Base-by-base conservation (phyloP, 2,113 vertebrate species). In the Morone saxatilis region DNA sequence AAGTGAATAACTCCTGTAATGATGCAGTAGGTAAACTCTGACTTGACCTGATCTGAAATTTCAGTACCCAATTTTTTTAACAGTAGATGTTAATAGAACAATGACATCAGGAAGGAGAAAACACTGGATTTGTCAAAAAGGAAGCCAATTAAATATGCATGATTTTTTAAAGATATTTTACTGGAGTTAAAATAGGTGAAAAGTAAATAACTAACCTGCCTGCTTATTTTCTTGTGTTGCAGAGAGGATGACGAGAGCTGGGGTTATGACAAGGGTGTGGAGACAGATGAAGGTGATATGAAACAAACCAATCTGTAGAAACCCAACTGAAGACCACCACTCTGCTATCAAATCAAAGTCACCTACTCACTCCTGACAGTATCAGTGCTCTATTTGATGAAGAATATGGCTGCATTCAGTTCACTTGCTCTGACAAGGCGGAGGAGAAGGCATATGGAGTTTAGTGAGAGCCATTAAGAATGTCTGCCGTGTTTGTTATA, bases 281-380 rank as follows among this genome's bases (percentile, higher is more conserved):
- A 71, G 31, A 0, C 69, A 14, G 20, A 71, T 1, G 62, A 3
- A n/a, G 60, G 0, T n/a, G 3, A 76, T 0, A 6, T 0, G 3
- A 72, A 72, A 36, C 74, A 84, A 41, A 84, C 81, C 65, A 68
- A 13, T 40, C 45, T 89, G 41, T 89, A 78, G 62, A 40, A 48
- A 20, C 20, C 19, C 38, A 47, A 8, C 31, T 14, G 16, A 47
- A 40, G 25, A 47, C 8, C 50, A 47, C 11, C 45, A 22, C 53
- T 11, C 43, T 43, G n/a, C 22, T 8, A 72, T 20, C 31, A 40
- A 63, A 7, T 60, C 36, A 41, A 36, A 45, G 19, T 31, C 31
- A 31, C 31, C 38, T 22, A 20, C 20, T 25, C 13, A 45, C 20
- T 17, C 17, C 12, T 67, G 5, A 45, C 11, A 57, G 6, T 19